Base-by-base conservation (phyloP, 2,113 vertebrate genomes). In the Trematocara nigrifrons region DNA sequence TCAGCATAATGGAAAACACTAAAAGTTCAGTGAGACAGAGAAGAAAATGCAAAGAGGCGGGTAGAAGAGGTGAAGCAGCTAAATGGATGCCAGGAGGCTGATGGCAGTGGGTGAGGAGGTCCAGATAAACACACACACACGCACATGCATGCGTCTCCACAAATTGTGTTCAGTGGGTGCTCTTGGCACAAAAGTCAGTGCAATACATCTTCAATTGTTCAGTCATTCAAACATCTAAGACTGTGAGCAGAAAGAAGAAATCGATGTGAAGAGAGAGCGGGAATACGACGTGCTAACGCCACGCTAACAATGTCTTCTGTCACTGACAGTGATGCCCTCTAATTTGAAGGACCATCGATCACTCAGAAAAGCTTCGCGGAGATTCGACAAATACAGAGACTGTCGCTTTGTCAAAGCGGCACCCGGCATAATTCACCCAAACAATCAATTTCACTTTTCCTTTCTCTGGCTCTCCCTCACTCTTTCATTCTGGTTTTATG, bases 261-360 rank as follows among this genome's bases (percentile, higher is more conserved):
- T 87, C 64, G 7, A 83, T 86, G 82, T 38, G 42, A 35, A 31
- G 40, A 84, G 51, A 53, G 56, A 85, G 57, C 38, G 6, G 79
- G 26, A 82, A 81, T 40, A 47, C 12, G 10, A 59, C 7, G 16
- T 59, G 4, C 38, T 31, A 42, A 51, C 52, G 18, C 42, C 51
- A 18, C 6, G 2, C 74, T 56, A 53, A 86, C 82, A 42, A 10
- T n/a, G 33, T 82, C 42, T 87, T 79, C 82, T 66, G 83, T 83
- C 91, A 81, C 26, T 77, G 79, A 83, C 84, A 78, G 51, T 42
- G 59, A 40, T 77, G 54, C 59, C 71, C 49, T 89, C 69, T 90
- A 79, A 89, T 89, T 91, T 84, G 57, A 89, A 42, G 85, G n/a
- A 57, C n/a, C 84, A 91, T 87, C 10, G 61, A 85, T 90, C 90